A percentile compares a stretch with the other conserved stretches of the same genome.
phyloP scores from a whole-genome alignment of 2,797 vertebrate genomes.

The Artibeus lituratus region DNA sequence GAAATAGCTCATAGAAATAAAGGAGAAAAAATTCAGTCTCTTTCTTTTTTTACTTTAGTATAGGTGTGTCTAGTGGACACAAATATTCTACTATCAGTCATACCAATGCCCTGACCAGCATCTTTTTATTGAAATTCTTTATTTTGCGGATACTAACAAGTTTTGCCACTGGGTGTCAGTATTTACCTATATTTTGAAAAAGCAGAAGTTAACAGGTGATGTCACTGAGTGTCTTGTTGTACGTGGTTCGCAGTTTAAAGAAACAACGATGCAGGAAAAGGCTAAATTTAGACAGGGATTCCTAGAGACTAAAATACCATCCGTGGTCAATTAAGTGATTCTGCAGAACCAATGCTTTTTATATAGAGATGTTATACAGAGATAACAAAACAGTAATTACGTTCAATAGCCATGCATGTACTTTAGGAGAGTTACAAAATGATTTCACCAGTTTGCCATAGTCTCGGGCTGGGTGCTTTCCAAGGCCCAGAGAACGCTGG shows the following conservation, averaged over 20 bases:
- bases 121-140: background rate
- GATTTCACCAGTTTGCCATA: background rate
- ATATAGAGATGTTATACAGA: conserved; percentile 20
- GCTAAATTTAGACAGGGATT: conserved; percentile 47
- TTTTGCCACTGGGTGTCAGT: conserved; percentile 47
- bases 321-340: conserved; percentile 8
- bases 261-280: background rate
- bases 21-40: background rate
- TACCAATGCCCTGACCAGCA: background rate
- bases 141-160: background rate
- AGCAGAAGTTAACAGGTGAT: background rate
- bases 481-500: too few species aligned
- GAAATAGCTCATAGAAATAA: background rate
- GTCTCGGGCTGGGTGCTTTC: background rate
- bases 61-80: background rate
- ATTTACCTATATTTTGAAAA: conserved; percentile 25
- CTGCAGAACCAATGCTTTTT: background rate
- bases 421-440: background rate
- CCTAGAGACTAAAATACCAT: conserved; percentile 28
- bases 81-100: background rate
- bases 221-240: background rate
- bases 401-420: background rate
- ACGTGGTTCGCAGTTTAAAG: conserved; percentile 10
- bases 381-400: background rate
- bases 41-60: background rate